A percentile compares a stretch with the other conserved stretches of the same genome.
Evolutionary conservation across 2,113 vertebrate species (phyloP).

Genomic region (Erinaceus europaeus): DNA sequence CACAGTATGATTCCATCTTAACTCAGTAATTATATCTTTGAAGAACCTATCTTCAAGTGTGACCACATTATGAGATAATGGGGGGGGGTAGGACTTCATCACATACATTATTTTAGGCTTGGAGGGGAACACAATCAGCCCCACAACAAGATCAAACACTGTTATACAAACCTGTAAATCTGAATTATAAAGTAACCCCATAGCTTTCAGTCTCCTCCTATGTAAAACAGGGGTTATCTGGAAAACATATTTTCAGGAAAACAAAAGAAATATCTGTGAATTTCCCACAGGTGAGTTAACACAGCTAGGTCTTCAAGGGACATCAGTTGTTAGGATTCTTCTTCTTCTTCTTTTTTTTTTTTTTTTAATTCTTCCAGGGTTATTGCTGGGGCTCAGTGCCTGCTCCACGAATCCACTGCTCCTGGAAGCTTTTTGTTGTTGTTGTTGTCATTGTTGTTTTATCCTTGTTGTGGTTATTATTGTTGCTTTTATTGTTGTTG

Average conservation of each 20-base stretch:
- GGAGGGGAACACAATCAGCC: background rate
- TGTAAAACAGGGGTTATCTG: too few species aligned
- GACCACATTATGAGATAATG: background rate
- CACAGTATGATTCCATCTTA: background rate
- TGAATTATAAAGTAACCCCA: accelerated
- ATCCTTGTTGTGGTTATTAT: too few species aligned
- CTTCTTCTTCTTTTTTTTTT: too few species aligned
- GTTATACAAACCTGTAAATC: background rate
- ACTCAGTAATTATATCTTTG: background rate
- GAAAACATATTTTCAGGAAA: background rate
- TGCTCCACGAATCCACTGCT: too few species aligned
- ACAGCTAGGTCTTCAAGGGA: background rate
- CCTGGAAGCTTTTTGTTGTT: too few species aligned
- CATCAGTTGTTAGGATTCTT: too few species aligned
- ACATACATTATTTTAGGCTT: background rate
- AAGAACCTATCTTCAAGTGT: background rate
- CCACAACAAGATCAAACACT: background rate
- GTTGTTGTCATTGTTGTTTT: too few species aligned
- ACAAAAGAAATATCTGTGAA: background rate
- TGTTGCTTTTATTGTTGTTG: too few species aligned
- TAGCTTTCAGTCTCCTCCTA: too few species aligned
- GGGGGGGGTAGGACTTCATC: background rate
- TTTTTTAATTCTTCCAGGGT: too few species aligned
- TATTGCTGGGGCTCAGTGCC: too few species aligned
- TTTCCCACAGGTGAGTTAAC: background rate